Conservation (phyloP, 2,888 invertebrate genomes). For the Alitta virens region DNA sequence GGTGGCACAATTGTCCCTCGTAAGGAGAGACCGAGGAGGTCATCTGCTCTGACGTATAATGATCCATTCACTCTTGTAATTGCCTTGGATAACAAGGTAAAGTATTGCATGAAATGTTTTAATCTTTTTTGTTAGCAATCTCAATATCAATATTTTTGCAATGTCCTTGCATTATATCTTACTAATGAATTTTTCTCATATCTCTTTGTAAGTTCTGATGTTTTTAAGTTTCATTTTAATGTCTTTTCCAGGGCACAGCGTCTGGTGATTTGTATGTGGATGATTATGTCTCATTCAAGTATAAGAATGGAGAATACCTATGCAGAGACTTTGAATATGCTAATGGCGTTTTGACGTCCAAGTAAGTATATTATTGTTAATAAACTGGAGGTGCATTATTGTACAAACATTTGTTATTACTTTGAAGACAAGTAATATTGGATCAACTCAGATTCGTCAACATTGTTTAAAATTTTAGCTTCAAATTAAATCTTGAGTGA, state of each 20-base stretch:
- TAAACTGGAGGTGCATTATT: no score
- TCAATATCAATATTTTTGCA: no score
- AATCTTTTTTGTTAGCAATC: not conserved
- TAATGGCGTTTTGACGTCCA: conserved; percentile 13
- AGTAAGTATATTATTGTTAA: no score
- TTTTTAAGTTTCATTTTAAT: not conserved
- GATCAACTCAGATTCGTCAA: no score
- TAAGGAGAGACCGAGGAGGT: conserved; percentile 83
- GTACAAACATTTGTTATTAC: no score
- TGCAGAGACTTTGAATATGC: conserved; percentile 35
- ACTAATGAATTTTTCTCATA: not conserved
- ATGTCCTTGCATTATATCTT: not conserved
- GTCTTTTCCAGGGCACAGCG: conserved; percentile 61
- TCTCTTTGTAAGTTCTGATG: not conserved
- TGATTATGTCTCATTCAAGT: conserved; percentile 49
- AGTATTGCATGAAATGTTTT: no score
- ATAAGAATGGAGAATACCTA: conserved; percentile 44
- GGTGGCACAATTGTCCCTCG: conserved; percentile 88
- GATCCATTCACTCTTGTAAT: conserved; percentile 93
- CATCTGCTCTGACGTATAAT: conserved; percentile 78
- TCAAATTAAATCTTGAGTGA: no score
- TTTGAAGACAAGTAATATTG: no score
- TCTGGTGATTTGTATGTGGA: conserved; percentile 55
- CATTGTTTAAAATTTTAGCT: no score
- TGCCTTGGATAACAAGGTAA: conserved; percentile 69